phyloP scores from a whole-genome alignment of 2,888 invertebrate species.

The Synergus itoensis region DNA sequence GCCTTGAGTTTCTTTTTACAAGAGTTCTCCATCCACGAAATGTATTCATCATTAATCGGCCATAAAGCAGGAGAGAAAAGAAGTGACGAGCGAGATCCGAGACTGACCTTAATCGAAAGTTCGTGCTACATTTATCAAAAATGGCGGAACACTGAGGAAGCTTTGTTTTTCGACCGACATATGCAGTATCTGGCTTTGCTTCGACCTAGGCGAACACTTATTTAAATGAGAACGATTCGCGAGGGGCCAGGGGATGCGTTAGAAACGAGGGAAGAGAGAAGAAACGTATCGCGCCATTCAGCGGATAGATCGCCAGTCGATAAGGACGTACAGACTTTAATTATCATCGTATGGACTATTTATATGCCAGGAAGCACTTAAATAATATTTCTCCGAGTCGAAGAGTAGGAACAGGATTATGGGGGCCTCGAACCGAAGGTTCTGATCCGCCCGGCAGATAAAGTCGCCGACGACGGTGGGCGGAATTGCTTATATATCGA shows the following conservation, averaged over 20 bases:
- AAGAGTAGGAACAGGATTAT: constrained; percentile 65
- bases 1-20: no score
- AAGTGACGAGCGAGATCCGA: constrained; percentile 23
- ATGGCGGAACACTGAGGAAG: constrained; percentile 32
- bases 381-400: constrained; percentile 75
- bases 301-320: constrained; percentile 57
- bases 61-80: constrained; percentile 26
- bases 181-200: constrained; percentile 4
- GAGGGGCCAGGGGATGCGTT: constrained; percentile 47
- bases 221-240: constrained; percentile 58
- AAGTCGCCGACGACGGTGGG: constrained; percentile 64
- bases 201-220: constrained; percentile 54
- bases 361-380: constrained; percentile 77
- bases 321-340: constrained; percentile 68
- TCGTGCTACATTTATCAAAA: constrained; percentile 41
- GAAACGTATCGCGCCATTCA: constrained; percentile 59
- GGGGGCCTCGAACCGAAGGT: constrained; percentile 60
- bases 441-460: constrained; percentile 68
- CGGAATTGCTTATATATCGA: constrained; percentile 73
- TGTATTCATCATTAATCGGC: constrained; percentile 31
- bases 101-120: constrained; percentile 36
- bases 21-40: constrained; percentile 34
- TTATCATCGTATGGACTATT: constrained; percentile 75
- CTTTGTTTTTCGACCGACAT: constrained; percentile 36
- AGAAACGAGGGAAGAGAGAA: constrained; percentile 45